Percentiles rank a stretch among this genome's conserved stretches.
Conservation (phyloP, 2,113 vertebrate genomes). For the Murina feae region DNA sequence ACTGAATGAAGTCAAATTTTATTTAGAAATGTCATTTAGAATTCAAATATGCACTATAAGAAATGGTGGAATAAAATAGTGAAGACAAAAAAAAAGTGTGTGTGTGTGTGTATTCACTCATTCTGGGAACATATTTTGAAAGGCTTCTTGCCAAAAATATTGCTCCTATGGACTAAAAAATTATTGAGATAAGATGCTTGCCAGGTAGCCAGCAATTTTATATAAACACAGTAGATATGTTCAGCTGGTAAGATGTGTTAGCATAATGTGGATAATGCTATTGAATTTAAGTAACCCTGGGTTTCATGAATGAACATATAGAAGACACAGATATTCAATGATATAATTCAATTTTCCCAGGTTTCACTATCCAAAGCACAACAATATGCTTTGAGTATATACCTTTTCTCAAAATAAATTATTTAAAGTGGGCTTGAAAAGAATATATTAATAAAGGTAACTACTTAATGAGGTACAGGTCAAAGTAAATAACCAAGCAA, state of each 20-base stretch:
- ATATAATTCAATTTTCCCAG: neutral
- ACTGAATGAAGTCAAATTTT: slow-evolving; percentile 2
- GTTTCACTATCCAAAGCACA: neutral
- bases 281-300: neutral
- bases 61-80: neutral
- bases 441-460: neutral
- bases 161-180: slow-evolving; percentile 22
- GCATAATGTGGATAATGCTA: neutral
- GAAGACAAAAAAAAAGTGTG: neutral
- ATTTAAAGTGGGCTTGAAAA: neutral
- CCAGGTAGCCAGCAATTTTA: neutral
- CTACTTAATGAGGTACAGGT: neutral
- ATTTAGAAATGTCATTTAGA: slow-evolving; percentile 9
- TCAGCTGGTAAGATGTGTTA: neutral
- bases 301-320: neutral
- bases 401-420: neutral
- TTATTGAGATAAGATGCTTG: neutral
- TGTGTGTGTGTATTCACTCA: neutral
- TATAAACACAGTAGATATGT: neutral
- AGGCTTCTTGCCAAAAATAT: slow-evolving; percentile 14
- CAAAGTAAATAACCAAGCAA: neutral
- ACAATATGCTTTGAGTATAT: neutral
- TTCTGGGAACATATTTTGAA: slow-evolving; percentile 9
- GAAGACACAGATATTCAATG: neutral
- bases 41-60: neutral